Evolutionary conservation across 1,140 invertebrate species (phyloP), one percentile per base, ranked within the genome.

Genomic region (Hydropsyche tenuis): DNA sequence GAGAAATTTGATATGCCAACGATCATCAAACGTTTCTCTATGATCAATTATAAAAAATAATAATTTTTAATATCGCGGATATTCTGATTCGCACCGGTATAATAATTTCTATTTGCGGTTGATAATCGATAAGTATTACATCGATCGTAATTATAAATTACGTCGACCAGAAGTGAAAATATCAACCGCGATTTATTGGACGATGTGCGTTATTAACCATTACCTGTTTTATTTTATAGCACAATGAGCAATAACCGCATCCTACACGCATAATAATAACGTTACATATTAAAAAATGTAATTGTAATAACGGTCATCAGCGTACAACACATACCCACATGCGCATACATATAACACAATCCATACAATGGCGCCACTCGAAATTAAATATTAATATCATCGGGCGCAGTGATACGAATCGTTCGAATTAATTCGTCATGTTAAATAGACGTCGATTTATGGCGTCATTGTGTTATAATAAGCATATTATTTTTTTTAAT

Each of bases 81-180:
- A n/a, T n/a, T n/a, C n/a, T n/a, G n/a, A n/a, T n/a, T n/a, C 9
- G 30, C 30, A 37, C 30, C 30, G 3, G 3, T 37, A 37, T 37
- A 37, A 37, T 37, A 37, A 9, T 37, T 37, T n/a, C n/a, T n/a
- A n/a, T n/a, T n/a, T n/a, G n/a, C n/a, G n/a, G n/a, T n/a, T n/a
- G n/a, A n/a, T n/a, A n/a, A n/a, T n/a, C n/a, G n/a, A n/a, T n/a
- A n/a, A n/a, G n/a, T n/a, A n/a, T n/a, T n/a, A n/a, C n/a, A 46
- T 48, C 16, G 20, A 68, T 48, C 65, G 65, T 68, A 43, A 48
- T 68, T 68, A 68, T 42, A 68, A n/a, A 43, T 68, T 16, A 68
- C 45, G 65, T 68, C 65, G 37, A 68, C 65, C 65, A 43, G 37
- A 68, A 46, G 65, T 27, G n/a, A 43, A 68, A 43, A 27, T 68